Conservation (phyloP, 2,113 vertebrate genomes). For the Passer montanus region DNA sequence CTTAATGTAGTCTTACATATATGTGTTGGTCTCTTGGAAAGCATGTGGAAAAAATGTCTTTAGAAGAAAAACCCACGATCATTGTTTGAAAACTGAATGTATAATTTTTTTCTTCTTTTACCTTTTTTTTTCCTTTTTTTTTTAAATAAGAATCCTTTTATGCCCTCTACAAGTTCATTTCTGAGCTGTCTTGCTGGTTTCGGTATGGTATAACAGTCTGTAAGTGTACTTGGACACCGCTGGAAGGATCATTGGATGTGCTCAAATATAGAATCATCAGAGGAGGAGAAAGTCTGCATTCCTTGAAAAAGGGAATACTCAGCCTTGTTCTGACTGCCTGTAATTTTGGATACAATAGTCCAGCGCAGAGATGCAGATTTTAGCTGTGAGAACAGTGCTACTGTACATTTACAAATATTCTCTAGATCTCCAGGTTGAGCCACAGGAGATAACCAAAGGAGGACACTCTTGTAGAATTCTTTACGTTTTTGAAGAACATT, state of each 20-base stretch:
- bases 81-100: slow-evolving; percentile 69
- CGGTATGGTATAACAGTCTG: slow-evolving; percentile 88
- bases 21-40: slow-evolving; percentile 74
- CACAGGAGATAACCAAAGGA: slow-evolving; percentile 67
- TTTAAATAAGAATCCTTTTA: slow-evolving; percentile 69
- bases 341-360: slow-evolving; percentile 70
- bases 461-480: slow-evolving; percentile 71
- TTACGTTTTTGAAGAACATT: slow-evolving; percentile 73
- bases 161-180: slow-evolving; percentile 72
- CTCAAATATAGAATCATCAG: slow-evolving; percentile 80
- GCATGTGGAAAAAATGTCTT: slow-evolving; percentile 70
- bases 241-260: slow-evolving; percentile 86
- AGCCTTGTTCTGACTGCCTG: slow-evolving; percentile 65
- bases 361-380: slow-evolving; percentile 73
- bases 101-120: slow-evolving; percentile 61
- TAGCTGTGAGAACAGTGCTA: slow-evolving; percentile 72
- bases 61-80: slow-evolving; percentile 73
- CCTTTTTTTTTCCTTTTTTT: slow-evolving; percentile 30
- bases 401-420: slow-evolving; percentile 85
- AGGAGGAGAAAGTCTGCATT: slow-evolving; percentile 72
- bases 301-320: slow-evolving; percentile 66
- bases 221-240: slow-evolving; percentile 70
- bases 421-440: slow-evolving; percentile 69
- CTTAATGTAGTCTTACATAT: slow-evolving; percentile 61
- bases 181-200: slow-evolving; percentile 93